Evolutionary conservation across 2,888 invertebrate species (phyloP), one percentile per base, ranked within the genome.

Genomic region (Drosophila flavopinicola): DNA sequence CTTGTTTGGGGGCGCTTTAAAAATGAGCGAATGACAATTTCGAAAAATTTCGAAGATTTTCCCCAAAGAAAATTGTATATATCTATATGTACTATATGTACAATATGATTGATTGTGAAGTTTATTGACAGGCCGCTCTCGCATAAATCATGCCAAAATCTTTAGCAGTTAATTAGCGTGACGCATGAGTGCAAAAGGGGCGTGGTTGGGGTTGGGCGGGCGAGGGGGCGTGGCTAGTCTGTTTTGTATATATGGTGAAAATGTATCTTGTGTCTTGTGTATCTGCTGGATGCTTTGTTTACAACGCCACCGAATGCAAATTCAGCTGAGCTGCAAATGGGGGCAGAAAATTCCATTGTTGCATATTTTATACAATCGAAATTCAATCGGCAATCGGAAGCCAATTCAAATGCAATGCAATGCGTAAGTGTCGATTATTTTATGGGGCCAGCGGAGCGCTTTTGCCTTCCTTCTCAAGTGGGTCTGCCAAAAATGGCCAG

Each of bases 341-440:
- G 73, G 69, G 66, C 66, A 73, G 61, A 71, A 58, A 82, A 78
- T 83, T 83, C 79, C 80, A 79, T 51, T 61, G 44, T 37, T 72
- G 68, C 68, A 69, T 69, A 69, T 69, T 69, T 68, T 65, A 71
- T 61, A 63, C 47, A 44, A 41, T 25, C 44, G 13, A 20, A 38
- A 53, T 13, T n/a, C 53, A 38, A 35, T 45, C 23, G n/a, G 6
- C 38, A 35, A 13, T 35, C 35, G 11, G 54, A n/a, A 51, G 13
- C 45, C 42, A 68, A 66, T 71, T 72, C 52, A 66, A 69, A 69
- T 73, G 75, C 73, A 73, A 63, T 69, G 41, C 60, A 41, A 69
- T 73, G 64, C 60, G 51, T 68, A 68, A 73, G 60, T 73, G 57
- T 60, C 47, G 68, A 60, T 68, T 56, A 39, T 67, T 27, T 72